A percentile compares a stretch with the other conserved stretches of the same genome.
These are phyloP conservation scores for Teleogryllus occipitalis DNA, from an alignment of 1,140 invertebrate genomes.

Conservation along the genomic window DNA sequence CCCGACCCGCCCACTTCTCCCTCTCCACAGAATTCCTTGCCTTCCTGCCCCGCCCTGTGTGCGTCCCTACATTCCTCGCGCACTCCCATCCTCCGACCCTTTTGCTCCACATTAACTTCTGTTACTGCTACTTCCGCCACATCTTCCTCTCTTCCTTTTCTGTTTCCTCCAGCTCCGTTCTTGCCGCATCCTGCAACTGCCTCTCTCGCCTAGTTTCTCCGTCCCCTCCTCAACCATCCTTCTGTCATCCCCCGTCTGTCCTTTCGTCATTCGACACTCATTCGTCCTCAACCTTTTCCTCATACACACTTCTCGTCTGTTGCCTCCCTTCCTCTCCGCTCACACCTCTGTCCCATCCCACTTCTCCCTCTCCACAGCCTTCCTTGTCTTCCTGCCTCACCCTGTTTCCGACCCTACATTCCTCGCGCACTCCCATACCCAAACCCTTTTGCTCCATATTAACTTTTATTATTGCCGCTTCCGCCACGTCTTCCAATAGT, in stretches of 20 bases:
- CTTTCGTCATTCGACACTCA: too few species aligned
- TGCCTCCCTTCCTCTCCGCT: too few species aligned
- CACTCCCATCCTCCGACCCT: background rate
- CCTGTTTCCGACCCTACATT: background rate
- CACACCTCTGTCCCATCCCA: too few species aligned
- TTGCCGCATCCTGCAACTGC: background rate
- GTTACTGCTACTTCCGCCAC: background rate
- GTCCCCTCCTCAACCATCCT: background rate
- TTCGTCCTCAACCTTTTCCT: too few species aligned
- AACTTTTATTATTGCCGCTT: background rate
- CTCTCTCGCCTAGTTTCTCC: background rate
- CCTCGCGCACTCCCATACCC: background rate
- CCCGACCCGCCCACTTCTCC: background rate
- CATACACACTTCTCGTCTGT: too few species aligned
- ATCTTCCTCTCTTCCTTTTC: background rate
- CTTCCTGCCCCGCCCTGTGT: too few species aligned
- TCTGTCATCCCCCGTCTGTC: too few species aligned
- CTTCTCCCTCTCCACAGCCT: background rate
- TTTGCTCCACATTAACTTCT: background rate
- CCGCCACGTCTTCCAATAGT: background rate
- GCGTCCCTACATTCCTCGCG: background rate
- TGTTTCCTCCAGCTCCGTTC: background rate
- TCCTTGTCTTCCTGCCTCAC: background rate
- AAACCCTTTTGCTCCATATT: background rate
- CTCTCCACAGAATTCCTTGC: background rate